A percentile compares a stretch with the other conserved stretches of the same genome.
phyloP scores from a whole-genome alignment of 1,140 invertebrate species.

The Daktulosphaira vitifoliae region DNA sequence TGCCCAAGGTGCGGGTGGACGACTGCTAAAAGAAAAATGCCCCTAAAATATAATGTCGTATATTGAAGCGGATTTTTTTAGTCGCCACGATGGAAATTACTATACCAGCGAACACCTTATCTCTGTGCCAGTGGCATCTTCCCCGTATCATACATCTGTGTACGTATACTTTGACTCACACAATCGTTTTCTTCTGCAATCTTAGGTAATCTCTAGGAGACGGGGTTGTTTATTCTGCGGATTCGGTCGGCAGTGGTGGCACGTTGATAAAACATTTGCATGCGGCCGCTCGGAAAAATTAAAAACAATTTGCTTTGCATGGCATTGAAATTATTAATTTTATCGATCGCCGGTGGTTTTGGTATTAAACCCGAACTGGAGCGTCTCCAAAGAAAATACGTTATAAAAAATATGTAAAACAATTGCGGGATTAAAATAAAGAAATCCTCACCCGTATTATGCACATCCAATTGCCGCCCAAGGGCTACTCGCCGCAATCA shows the following conservation, averaged over 20 bases:
- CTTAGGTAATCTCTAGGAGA: not conserved
- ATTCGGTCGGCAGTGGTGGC: not conserved
- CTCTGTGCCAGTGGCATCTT: too few species aligned
- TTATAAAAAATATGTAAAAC: not conserved
- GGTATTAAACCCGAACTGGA: too few species aligned
- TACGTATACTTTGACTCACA: not conserved
- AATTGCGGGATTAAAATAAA: constrained; percentile 9
- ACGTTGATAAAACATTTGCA: constrained; percentile 22
- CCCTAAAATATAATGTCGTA: too few species aligned
- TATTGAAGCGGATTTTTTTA: too few species aligned
- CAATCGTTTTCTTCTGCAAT: too few species aligned
- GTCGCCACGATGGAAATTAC: too few species aligned
- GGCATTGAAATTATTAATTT: constrained; percentile 9
- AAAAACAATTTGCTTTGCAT: not conserved
- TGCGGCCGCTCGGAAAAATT: constrained; percentile 5
- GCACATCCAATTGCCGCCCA: not conserved
- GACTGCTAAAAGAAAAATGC: too few species aligned
- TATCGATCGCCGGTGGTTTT: constrained; percentile 10
- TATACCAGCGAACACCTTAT: too few species aligned
- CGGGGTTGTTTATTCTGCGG: not conserved
- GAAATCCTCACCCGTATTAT: too few species aligned
- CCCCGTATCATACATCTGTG: too few species aligned
- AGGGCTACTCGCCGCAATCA: constrained; percentile 6
- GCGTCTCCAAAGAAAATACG: too few species aligned
- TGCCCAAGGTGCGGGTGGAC: too few species aligned